These are phyloP conservation scores for Drosophila algonquin DNA, from an alignment of 2,888 invertebrate species.

Conservation along the genomic window DNA sequence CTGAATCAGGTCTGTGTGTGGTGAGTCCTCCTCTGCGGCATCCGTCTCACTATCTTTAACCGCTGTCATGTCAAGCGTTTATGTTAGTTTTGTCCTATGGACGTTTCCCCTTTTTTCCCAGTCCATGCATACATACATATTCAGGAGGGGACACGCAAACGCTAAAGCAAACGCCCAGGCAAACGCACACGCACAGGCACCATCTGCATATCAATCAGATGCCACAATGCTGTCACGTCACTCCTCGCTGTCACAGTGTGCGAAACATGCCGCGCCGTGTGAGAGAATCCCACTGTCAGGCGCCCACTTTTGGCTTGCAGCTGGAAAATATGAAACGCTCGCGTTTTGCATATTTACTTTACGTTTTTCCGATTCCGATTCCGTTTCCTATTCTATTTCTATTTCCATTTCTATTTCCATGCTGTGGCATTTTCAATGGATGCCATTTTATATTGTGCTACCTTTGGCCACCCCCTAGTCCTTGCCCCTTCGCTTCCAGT, in stretches of 20 bases:
- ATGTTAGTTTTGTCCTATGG: slow-evolving; percentile 34
- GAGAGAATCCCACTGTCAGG: slow-evolving; percentile 51
- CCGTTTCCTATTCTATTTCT: slow-evolving; percentile 7
- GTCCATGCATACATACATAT: slow-evolving; percentile 18
- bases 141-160: slow-evolving; percentile 11
- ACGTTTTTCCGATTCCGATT: slow-evolving; percentile 12
- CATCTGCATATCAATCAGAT: slow-evolving; percentile 75
- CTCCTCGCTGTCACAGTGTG: slow-evolving; percentile 60
- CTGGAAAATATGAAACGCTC: slow-evolving; percentile 70
- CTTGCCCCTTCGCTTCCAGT: slow-evolving; percentile 33
- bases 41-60: slow-evolving; percentile 42
- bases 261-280: slow-evolving; percentile 54
- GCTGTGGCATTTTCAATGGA: slow-evolving; percentile 1
- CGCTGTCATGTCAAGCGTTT: slow-evolving; percentile 43
- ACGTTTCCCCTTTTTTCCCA: slow-evolving; percentile 50
- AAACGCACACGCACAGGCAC: slow-evolving; percentile 43
- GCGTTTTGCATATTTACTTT: slow-evolving; percentile 77
- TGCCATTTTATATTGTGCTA: not conserved
- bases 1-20: not conserved
- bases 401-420: slow-evolving; percentile 3
- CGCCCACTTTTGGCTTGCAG: slow-evolving; percentile 22
- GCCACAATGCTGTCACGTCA: slow-evolving; percentile 73
- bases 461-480: not conserved
- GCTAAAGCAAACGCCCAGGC: slow-evolving; percentile 41
- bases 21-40: no score